phyloP scores from a whole-genome alignment of 2,797 vertebrate genomes.

The Hydrophis major region DNA sequence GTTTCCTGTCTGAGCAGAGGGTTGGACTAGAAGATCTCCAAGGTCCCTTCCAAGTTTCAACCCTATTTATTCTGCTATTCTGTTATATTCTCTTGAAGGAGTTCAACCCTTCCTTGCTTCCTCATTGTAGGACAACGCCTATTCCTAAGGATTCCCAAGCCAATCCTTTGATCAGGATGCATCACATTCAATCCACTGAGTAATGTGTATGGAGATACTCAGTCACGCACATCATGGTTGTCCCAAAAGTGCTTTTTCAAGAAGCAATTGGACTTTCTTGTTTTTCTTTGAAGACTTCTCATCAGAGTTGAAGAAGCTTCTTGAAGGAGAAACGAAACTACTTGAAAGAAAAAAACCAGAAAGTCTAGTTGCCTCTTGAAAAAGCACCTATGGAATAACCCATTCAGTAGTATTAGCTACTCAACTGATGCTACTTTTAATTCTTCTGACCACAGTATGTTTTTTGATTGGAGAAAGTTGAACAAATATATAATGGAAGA shows the following conservation, averaged over 20 bases:
- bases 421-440: background rate
- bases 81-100: background rate
- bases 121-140: background rate
- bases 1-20: background rate
- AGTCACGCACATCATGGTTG: no score
- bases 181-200: background rate
- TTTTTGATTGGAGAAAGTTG: background rate
- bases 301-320: no score
- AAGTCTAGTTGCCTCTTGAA: no score
- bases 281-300: no score
- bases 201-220: no score
- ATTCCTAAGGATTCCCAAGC: background rate
- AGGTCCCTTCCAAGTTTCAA: background rate
- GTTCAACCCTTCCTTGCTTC: background rate
- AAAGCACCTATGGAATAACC: no score
- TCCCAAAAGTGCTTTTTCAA: no score
- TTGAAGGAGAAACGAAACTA: no score
- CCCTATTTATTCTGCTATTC: background rate
- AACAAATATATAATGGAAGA: background rate
- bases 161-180: background rate
- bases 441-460: background rate
- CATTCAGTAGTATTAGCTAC: no score
- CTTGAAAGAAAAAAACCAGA: no score
- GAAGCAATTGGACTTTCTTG: no score
- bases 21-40: background rate